phyloP scores from a whole-genome alignment of 2,797 vertebrate genomes.

The Chiloscyllium punctatum region DNA sequence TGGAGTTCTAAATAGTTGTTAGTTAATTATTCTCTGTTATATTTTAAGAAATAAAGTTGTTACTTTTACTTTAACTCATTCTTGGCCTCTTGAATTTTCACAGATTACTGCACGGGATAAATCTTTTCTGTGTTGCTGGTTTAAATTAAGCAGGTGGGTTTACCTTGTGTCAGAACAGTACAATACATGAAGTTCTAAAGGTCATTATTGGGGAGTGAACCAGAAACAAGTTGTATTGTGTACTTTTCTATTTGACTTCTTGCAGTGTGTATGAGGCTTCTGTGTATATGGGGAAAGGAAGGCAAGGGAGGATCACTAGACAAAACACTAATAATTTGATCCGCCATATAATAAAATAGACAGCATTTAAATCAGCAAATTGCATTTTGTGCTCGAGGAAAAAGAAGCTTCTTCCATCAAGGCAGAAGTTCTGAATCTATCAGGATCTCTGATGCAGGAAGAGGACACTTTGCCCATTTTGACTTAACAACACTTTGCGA shows the following conservation, averaged over 20 bases:
- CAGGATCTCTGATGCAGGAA: background rate
- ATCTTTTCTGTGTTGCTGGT: too few species aligned
- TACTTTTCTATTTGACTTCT: background rate
- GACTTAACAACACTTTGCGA: background rate
- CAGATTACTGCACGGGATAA: too few species aligned
- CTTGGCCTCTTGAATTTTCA: too few species aligned
- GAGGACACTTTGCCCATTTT: background rate
- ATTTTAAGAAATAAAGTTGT: too few species aligned
- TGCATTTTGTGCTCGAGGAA: background rate
- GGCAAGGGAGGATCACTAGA: background rate
- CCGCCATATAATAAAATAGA: background rate
- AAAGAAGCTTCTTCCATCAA: background rate
- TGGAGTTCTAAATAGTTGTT: too few species aligned
- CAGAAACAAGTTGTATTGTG: background rate
- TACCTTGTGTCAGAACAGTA: too few species aligned
- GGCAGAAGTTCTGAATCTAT: background rate
- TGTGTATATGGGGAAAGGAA: background rate
- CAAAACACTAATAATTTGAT: background rate
- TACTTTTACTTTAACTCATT: too few species aligned
- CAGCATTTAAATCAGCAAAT: background rate
- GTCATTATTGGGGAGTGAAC: background rate
- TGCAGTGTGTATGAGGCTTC: background rate
- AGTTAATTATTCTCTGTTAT: too few species aligned
- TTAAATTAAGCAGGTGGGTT: too few species aligned
- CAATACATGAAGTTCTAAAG: background rate